Evolutionary conservation across 2,888 invertebrate genomes (phyloP).

Genomic region (Diabrotica balteata): DNA sequence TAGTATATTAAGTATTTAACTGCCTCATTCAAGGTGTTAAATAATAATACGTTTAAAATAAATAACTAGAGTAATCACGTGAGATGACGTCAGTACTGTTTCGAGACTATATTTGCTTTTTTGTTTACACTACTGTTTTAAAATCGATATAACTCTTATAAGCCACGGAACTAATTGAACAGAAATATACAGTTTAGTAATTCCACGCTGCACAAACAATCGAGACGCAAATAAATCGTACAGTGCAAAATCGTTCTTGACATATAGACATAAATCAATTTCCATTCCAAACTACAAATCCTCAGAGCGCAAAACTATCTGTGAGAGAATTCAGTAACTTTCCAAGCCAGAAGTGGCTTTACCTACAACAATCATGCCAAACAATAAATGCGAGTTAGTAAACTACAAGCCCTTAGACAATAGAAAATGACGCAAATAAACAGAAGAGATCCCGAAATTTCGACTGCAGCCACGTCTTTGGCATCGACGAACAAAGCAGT

Average conservation of each 20-base stretch:
- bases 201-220: too few relatives aligned
- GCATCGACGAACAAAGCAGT: slow-evolving; percentile 43
- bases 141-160: too few relatives aligned
- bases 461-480: slow-evolving; percentile 26
- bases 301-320: slow-evolving; percentile 16
- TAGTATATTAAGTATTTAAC: too few relatives aligned
- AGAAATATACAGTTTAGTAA: too few relatives aligned
- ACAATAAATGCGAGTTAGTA: slow-evolving; percentile 42
- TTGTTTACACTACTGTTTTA: too few relatives aligned
- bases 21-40: too few relatives aligned
- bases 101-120: too few relatives aligned
- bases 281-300: slow-evolving; percentile 9
- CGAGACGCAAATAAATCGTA: slow-evolving; percentile 5
- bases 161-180: too few relatives aligned
- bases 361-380: slow-evolving; percentile 33
- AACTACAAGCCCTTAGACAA: slow-evolving; percentile 45
- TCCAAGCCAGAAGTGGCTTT: slow-evolving; percentile 19
- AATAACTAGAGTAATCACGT: too few relatives aligned
- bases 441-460: slow-evolving; percentile 25
- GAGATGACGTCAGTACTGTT: too few relatives aligned
- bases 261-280: slow-evolving; percentile 21
- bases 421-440: slow-evolving; percentile 44
- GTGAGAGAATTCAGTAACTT: slow-evolving; percentile 19
- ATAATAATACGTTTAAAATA: too few relatives aligned
- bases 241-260: slow-evolving; percentile 8